Evolutionary conservation across 2,888 invertebrate genomes (phyloP).

Genomic region (Callyntrura guangdongensis): DNA sequence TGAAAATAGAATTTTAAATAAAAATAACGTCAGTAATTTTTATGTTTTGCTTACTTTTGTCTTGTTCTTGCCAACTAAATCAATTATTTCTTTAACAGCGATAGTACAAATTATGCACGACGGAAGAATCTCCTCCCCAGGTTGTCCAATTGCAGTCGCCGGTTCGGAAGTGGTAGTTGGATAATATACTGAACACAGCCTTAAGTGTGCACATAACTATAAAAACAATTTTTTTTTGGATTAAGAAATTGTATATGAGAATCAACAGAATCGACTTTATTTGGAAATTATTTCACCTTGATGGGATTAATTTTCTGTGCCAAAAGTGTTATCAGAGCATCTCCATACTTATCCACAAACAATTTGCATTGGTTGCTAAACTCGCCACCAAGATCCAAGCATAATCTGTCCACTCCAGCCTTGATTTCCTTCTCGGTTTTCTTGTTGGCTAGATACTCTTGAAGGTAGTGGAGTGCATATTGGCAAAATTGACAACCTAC

Average conservation of each 20-base stretch:
- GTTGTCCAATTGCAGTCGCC: slow-evolving; percentile 63
- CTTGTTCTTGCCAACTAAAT: slow-evolving; percentile 90
- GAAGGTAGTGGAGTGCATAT: slow-evolving; percentile 93
- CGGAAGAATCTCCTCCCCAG: slow-evolving; percentile 87
- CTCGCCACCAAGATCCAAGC: slow-evolving; percentile 89
- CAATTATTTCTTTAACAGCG: slow-evolving; percentile 91
- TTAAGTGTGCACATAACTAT: slow-evolving; percentile 91
- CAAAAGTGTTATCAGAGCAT: slow-evolving; percentile 91
- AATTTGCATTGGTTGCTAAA: slow-evolving; percentile 90
- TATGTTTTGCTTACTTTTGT: slow-evolving; percentile 88
- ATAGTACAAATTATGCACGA: slow-evolving; percentile 94
- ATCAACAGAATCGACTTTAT: slow-evolving; percentile 38
- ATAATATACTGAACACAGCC: slow-evolving; percentile 89
- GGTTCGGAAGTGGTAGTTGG: slow-evolving; percentile 12
- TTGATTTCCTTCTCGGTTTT: slow-evolving; percentile 90
- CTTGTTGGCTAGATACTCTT: slow-evolving; percentile 90
- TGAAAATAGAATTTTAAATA: neutral
- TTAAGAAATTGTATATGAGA: slow-evolving; percentile 59
- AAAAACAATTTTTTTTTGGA: slow-evolving; percentile 74
- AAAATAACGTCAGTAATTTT: too few relatives aligned
- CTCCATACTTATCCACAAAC: slow-evolving; percentile 93
- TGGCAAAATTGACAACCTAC: slow-evolving; percentile 92
- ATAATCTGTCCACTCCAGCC: slow-evolving; percentile 90
- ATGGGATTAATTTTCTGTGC: slow-evolving; percentile 93
- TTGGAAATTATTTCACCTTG: slow-evolving; percentile 87